Evolutionary conservation across 2,888 invertebrate species (phyloP), one percentile per base, ranked within the genome.

Genomic region (Dexiosoma caninum): DNA sequence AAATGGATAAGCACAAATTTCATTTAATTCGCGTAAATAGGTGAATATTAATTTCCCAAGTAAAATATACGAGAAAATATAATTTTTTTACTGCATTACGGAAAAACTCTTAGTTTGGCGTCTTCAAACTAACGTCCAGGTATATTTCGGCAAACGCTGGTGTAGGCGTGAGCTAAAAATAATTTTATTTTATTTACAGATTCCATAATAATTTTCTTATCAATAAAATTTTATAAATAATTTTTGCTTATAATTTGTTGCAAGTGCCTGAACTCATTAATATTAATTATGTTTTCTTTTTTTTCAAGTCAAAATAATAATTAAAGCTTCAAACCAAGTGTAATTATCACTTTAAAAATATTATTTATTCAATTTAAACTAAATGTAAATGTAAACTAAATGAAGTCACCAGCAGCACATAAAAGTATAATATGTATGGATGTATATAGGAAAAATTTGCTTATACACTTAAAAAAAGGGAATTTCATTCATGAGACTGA

Each of bases 381-480:
- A 27, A 44, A 74, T 64, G 46, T 57, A 66, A 64, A 57, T 74
- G 64, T 46, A 46, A 66, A 37, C 23, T 35, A 72, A 72, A 72
- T 44, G 27, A 72, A 46, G 44, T 64, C 23, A 53, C 51, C 40
- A 51, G 44, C 35, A 32, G n/a, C n/a, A n/a, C n/a, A n/a, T n/a
- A n/a, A n/a, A n/a, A n/a, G n/a, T 30, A 16, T 30, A 32, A 9
- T 53, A 53, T 14, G 4, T 4, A 53, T n/a, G n/a, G n/a, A n/a
- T n/a, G n/a, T n/a, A n/a, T n/a, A 16, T 6, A 10, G 32, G 16
- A 10, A 32, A 27, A 49, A 44, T 10, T 0, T 12, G 2, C 14
- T 49, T 27, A 2, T 49, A 49, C 27, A 49, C 49, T 49, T 32
- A 12, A 35, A 55, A 53, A 19, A 53, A 32, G 19, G 1, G 9